Evolutionary conservation across 2,797 vertebrate species (phyloP).

Genomic region (Centropyge bicolor): DNA sequence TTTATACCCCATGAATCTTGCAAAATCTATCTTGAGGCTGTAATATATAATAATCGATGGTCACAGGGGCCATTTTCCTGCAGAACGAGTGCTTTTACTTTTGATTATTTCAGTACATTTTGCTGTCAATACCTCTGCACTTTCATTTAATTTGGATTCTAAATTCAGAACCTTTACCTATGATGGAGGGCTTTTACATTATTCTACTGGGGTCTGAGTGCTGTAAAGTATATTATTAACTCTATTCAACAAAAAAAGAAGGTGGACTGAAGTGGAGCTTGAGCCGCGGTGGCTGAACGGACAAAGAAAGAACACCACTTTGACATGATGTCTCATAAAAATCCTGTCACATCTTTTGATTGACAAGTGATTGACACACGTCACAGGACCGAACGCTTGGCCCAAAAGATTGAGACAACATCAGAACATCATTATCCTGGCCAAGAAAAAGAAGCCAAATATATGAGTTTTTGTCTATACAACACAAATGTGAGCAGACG

Average conservation of each 20-base stretch:
- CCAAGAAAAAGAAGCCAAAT: background rate
- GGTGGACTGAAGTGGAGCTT: background rate
- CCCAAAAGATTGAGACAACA: background rate
- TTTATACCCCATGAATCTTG: no score
- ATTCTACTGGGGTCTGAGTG: no score
- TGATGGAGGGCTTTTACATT: background rate
- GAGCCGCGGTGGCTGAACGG: background rate
- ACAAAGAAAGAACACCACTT: background rate
- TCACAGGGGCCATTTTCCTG: no score
- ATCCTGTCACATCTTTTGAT: background rate
- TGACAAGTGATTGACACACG: background rate
- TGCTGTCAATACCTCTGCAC: no score
- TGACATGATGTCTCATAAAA: background rate
- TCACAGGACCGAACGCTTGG: background rate
- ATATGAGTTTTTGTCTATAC: background rate
- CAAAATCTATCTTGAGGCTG: no score
- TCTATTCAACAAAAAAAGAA: background rate
- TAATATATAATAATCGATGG: no score
- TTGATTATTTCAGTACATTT: background rate
- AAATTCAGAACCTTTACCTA: background rate
- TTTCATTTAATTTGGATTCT: background rate
- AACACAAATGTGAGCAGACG: slow-evolving; percentile 34
- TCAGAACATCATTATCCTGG: slow-evolving; percentile 1
- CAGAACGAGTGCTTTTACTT: background rate
- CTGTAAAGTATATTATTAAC: background rate